A percentile compares a stretch with the other conserved stretches of the same genome.
phyloP scores from a whole-genome alignment of 2,797 vertebrate genomes.

The Chanos chanos region DNA sequence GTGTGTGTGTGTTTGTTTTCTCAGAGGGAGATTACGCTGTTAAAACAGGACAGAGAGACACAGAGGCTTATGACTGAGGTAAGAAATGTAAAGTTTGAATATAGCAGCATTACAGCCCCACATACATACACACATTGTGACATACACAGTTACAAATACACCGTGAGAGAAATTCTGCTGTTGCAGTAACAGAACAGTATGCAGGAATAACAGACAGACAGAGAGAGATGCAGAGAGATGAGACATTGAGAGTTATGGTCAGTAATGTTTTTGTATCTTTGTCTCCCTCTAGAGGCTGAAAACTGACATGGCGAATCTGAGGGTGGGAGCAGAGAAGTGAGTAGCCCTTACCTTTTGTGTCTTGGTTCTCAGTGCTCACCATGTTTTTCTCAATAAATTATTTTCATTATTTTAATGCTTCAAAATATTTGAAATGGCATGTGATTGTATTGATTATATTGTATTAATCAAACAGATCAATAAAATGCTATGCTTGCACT shows the following conservation, averaged over 20 bases:
- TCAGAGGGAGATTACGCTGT: slow-evolving; percentile 38
- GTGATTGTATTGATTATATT: no score
- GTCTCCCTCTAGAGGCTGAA: slow-evolving; percentile 26
- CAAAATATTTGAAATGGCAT: no score
- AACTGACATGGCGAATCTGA: slow-evolving; percentile 29
- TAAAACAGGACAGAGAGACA: slow-evolving; percentile 32
- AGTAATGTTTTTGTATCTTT: not conserved
- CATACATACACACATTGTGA: not conserved
- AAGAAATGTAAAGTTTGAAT: not conserved
- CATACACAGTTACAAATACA: not conserved
- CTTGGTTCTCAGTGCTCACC: not conserved
- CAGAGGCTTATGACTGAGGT: slow-evolving; percentile 40
- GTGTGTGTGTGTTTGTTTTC: not conserved
- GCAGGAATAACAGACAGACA: slow-evolving; percentile 25
- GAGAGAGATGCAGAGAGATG: no score
- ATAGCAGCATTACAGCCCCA: no score
- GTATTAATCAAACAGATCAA: slow-evolving; percentile 1
- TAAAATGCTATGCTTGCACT: no score
- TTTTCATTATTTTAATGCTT: not conserved
- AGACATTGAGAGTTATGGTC: no score
- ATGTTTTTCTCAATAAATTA: slow-evolving; percentile 3
- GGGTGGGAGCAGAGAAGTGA: slow-evolving; percentile 12
- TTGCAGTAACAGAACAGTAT: not conserved
- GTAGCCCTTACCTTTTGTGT: not conserved
- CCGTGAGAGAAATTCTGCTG: not conserved